phyloP scores from a whole-genome alignment of 2,797 vertebrate genomes.

The Triplophysa bombifrons region DNA sequence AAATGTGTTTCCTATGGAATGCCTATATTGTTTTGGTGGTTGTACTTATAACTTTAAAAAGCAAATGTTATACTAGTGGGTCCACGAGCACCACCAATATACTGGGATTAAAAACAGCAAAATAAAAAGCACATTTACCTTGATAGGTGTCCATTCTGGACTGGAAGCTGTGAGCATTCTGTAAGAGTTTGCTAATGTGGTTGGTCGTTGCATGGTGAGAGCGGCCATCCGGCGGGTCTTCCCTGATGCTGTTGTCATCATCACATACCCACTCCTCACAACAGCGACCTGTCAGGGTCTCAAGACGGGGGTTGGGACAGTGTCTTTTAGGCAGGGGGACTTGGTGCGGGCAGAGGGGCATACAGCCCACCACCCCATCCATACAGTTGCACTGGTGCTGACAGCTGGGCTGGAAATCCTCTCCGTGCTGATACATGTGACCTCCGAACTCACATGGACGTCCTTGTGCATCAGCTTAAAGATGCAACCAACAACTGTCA shows the following conservation, averaged over 20 bases:
- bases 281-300: conserved; percentile 60
- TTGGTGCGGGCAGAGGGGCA: conserved; percentile 75
- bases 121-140: conserved; percentile 58
- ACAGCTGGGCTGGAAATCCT: conserved; percentile 79
- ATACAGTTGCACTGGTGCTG: conserved; percentile 79
- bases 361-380: conserved; percentile 79
- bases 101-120: neutral
- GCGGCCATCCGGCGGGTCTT: conserved; percentile 60
- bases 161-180: conserved; percentile 42
- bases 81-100: too few relatives aligned
- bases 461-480: conserved; percentile 74
- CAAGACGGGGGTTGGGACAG: conserved; percentile 67
- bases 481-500: neutral
- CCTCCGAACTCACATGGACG: conserved; percentile 75
- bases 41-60: too few relatives aligned
- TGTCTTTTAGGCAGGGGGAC: conserved; percentile 68
- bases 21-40: neutral
- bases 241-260: conserved; percentile 72
- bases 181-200: conserved; percentile 68
- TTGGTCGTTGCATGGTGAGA: conserved; percentile 59
- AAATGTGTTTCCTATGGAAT: neutral
- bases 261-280: conserved; percentile 77
- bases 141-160: conserved; percentile 47
- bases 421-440: conserved; percentile 75
- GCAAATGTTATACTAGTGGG: too few relatives aligned